Percentiles rank a stretch among this genome's conserved stretches.
These are phyloP conservation scores for Salvator merianae DNA, from an alignment of 2,113 vertebrate genomes.

Conservation along the genomic window DNA sequence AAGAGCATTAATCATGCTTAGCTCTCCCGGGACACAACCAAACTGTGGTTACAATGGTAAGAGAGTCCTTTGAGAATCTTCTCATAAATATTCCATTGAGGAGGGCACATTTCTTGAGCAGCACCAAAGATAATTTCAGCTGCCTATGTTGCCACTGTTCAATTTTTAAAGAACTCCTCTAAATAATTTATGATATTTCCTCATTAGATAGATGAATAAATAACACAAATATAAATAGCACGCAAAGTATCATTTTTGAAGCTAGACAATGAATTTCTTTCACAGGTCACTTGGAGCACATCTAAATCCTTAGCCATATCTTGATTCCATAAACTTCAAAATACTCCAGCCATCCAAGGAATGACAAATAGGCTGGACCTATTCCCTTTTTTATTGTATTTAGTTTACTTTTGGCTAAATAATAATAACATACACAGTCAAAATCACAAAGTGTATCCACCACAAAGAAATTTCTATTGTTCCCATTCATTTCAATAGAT, in stretches of 20 bases:
- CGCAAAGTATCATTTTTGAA: background rate
- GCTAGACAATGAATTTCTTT: background rate
- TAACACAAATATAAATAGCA: background rate
- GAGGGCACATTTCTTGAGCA: background rate
- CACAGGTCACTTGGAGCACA: background rate
- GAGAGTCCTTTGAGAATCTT: conserved; percentile 2
- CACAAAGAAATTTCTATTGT: background rate
- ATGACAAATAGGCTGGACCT: background rate
- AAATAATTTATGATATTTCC: conserved; percentile 39
- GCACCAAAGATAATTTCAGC: background rate
- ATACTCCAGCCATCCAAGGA: background rate
- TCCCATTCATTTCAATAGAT: background rate
- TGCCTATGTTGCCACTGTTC: background rate
- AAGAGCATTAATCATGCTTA: background rate
- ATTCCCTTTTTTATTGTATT: background rate
- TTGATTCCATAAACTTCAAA: background rate
- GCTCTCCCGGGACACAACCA: conserved; percentile 1
- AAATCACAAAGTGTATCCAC: background rate
- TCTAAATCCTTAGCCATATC: background rate
- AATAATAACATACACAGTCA: background rate
- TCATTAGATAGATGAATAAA: conserved; percentile 8
- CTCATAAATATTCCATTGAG: conserved; percentile 15
- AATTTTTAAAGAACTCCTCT: background rate
- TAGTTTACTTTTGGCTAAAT: background rate
- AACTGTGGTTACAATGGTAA: background rate